phyloP scores from a whole-genome alignment of 2,113 vertebrate species.

The Conger conger region DNA sequence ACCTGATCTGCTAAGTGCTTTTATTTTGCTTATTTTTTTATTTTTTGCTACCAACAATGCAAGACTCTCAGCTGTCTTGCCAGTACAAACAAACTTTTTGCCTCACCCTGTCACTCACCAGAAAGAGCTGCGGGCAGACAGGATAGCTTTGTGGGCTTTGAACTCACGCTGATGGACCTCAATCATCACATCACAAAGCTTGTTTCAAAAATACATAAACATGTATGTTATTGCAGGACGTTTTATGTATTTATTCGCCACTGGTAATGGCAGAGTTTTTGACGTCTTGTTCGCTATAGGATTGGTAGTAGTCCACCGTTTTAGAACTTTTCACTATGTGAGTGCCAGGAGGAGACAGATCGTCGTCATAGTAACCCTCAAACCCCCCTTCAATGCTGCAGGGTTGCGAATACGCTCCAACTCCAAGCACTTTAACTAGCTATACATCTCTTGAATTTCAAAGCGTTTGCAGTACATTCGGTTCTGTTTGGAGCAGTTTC shows the following conservation, averaged over 20 bases:
- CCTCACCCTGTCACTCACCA: conserved; percentile 58
- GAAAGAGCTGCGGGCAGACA: conserved; percentile 79
- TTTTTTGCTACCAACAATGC: not conserved
- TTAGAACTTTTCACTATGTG: not conserved
- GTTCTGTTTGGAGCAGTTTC: too few species aligned
- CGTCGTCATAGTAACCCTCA: not conserved
- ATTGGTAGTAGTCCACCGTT: not conserved
- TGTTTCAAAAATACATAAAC: conserved; percentile 31
- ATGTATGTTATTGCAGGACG: not conserved
- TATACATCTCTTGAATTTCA: not conserved
- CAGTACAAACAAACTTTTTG: not conserved
- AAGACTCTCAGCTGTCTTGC: not conserved
- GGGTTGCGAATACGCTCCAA: not conserved
- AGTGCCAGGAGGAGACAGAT: not conserved
- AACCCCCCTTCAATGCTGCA: not conserved
- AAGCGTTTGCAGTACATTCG: not conserved
- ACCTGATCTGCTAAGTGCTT: too few species aligned
- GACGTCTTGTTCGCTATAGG: not conserved
- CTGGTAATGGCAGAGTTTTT: not conserved
- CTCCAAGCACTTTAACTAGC: not conserved
- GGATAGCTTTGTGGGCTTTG: conserved; percentile 78
- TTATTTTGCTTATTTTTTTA: too few species aligned
- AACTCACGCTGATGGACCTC: conserved; percentile 69
- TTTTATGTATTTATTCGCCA: not conserved
- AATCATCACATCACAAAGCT: conserved; percentile 75